Conservation (phyloP, 2,888 invertebrate species). For the Dynastes grantii region DNA sequence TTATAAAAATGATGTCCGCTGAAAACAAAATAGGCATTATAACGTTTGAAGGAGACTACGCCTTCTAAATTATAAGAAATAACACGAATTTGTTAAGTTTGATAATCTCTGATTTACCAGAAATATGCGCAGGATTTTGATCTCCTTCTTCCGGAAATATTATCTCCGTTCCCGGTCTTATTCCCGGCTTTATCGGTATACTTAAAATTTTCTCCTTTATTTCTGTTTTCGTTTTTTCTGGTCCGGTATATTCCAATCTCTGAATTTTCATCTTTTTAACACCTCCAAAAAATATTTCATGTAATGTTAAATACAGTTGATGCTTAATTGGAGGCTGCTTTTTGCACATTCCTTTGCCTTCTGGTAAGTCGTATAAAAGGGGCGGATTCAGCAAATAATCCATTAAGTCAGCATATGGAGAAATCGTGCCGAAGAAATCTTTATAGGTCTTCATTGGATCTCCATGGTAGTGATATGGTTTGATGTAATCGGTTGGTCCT, state of each 20-base stretch:
- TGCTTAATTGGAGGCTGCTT: constrained; percentile 76
- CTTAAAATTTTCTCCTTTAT: constrained; percentile 82
- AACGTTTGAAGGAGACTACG: background rate
- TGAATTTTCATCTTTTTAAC: constrained; percentile 90
- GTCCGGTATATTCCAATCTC: constrained; percentile 79
- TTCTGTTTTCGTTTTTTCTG: constrained; percentile 76
- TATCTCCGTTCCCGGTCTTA: constrained; percentile 81
- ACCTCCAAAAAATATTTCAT: constrained; percentile 81
- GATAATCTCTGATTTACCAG: constrained; percentile 68
- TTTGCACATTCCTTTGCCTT: constrained; percentile 77
- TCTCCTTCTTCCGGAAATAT: constrained; percentile 87
- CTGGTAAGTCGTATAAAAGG: constrained; percentile 76
- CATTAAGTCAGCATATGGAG: constrained; percentile 86
- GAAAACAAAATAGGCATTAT: constrained; percentile 59
- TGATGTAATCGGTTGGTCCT: constrained; percentile 78
- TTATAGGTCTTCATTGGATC: constrained; percentile 83
- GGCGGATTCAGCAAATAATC: constrained; percentile 78
- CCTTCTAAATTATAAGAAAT: too few species aligned
- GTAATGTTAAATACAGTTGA: constrained; percentile 74
- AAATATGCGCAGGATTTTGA: constrained; percentile 81
- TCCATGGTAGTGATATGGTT: constrained; percentile 87
- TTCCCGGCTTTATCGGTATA: constrained; percentile 83
- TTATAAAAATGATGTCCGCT: constrained; percentile 84
- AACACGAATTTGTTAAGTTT: too few species aligned
- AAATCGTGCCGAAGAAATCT: constrained; percentile 87